Percentiles rank a stretch among this genome's conserved stretches.
Evolutionary conservation across 2,113 vertebrate genomes (phyloP).

Genomic region (Hylia prasina): DNA sequence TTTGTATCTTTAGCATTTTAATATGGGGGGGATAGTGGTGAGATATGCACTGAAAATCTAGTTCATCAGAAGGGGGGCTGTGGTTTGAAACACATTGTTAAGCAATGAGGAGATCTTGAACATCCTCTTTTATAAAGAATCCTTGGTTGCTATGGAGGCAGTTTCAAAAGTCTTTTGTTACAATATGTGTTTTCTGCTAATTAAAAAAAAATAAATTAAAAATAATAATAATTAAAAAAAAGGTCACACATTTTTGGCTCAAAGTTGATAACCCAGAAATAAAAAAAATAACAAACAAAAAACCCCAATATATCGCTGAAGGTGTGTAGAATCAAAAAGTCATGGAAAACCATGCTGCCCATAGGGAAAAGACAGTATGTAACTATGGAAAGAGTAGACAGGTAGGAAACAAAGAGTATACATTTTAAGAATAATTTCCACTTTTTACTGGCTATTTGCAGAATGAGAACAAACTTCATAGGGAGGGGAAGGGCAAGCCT

Average conservation of each 20-base stretch:
- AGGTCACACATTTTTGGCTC: neutral
- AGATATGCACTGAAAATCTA: neutral
- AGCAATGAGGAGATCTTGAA: neutral
- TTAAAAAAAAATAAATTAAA: neutral
- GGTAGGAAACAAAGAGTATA: neutral
- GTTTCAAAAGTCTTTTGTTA: slow-evolving; percentile 46
- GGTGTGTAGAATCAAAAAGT: neutral
- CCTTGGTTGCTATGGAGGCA: slow-evolving; percentile 51
- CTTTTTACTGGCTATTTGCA: neutral
- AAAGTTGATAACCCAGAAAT: neutral
- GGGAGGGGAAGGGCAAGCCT: neutral
- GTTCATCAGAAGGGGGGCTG: neutral
- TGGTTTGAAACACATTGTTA: neutral
- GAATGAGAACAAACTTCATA: neutral
- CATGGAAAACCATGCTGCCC: neutral
- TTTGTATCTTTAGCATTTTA: neutral
- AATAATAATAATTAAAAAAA: neutral
- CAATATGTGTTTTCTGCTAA: slow-evolving; percentile 16
- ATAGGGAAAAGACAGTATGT: neutral
- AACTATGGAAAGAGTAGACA: neutral
- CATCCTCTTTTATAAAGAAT: slow-evolving; percentile 22
- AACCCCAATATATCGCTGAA: neutral
- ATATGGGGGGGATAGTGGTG: neutral
- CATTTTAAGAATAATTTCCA: neutral
- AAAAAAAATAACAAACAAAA: neutral